Conservation (phyloP, 2,888 invertebrate species). For the Aquatica leii region DNA sequence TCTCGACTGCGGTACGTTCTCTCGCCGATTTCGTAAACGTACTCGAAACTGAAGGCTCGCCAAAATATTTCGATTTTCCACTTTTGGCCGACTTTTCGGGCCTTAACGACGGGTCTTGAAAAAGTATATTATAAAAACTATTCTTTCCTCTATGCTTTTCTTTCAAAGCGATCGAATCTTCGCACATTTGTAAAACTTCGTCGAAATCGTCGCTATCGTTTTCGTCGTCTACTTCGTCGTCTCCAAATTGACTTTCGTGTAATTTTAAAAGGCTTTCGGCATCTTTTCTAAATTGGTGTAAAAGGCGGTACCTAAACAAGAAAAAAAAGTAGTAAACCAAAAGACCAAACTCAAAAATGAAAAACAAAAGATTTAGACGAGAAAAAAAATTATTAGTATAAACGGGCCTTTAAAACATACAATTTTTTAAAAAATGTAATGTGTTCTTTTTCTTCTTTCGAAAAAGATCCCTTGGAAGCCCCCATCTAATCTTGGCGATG, state of each 20-base stretch:
- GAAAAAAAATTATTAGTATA: no score
- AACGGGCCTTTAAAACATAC: no score
- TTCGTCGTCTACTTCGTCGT: constrained; percentile 40
- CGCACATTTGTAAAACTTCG: constrained; percentile 45
- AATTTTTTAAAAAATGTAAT: no score
- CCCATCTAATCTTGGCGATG: no score
- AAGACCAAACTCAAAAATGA: no score
- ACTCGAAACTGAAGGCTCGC: constrained; percentile 12
- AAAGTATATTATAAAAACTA: constrained; percentile 30
- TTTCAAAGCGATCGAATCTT: constrained; percentile 53
- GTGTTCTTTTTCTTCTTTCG: no score
- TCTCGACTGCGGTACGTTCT: constrained; percentile 15
- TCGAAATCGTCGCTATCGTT: constrained; percentile 45
- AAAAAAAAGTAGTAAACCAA: neutral
- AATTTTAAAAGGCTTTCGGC: constrained; percentile 26
- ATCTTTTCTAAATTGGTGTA: constrained; percentile 27
- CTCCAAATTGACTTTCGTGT: constrained; percentile 28
- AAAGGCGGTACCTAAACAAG: constrained; percentile 18
- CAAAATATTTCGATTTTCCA: constrained; percentile 7
- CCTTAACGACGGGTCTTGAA: constrained; percentile 28
- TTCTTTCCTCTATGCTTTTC: constrained; percentile 56
- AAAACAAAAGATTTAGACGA: no score
- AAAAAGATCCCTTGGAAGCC: no score
- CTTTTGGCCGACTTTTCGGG: constrained; percentile 15
- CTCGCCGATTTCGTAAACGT: constrained; percentile 25